Evolutionary conservation across 2,888 invertebrate species (phyloP), one percentile per base, ranked within the genome.

Genomic region (Stenotaenia linearis): DNA sequence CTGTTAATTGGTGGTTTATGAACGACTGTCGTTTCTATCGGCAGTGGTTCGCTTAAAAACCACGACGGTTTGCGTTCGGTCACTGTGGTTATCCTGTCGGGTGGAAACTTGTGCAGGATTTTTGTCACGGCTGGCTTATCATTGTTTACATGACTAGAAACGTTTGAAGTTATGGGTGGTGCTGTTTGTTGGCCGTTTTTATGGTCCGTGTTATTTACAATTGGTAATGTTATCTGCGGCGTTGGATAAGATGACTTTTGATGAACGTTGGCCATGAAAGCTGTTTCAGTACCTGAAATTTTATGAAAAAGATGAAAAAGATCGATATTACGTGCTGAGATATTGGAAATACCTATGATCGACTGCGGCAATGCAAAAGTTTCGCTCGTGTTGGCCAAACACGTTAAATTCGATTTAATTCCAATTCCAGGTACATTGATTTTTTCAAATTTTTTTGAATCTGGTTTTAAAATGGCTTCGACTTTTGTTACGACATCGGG

Each of bases 21-120:
- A 10, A 32, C n/a, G 28, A 61, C 23, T 15, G 28, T 5, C 7
- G 61, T 7, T 23, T 25, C 25, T 1, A 10, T 5, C 10, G 61
- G 28, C 0, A 2, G n/a, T 2, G 35, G 1, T 0, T 32, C 32
- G 32, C 32, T 37, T n/a, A 82, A 80, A 76, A 83, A 82, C 84
- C 84, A 82, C n/a, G 83, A 82, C 1, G 61, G 61, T 77, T 80
- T 81, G 75, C 83, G 83, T 78, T 85, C 84, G 74, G 82, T 83
- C 9, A 84, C 83, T 9, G 83, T 83, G 10, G 83, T 83, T 21
- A 85, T 84, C 75, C 82, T 82, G 15, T 83, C 83, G 18, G 84
- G 81, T 21, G 85, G 85, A 78, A 85, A 84, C 18, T 84, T 83
- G 75, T 85, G 83, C 4, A 86, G 83, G 7, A 28, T 61, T 81